A percentile compares a stretch with the other conserved stretches of the same genome.
phyloP scores from a whole-genome alignment of 2,888 invertebrate species.

The Synanthedon myopaeformis region DNA sequence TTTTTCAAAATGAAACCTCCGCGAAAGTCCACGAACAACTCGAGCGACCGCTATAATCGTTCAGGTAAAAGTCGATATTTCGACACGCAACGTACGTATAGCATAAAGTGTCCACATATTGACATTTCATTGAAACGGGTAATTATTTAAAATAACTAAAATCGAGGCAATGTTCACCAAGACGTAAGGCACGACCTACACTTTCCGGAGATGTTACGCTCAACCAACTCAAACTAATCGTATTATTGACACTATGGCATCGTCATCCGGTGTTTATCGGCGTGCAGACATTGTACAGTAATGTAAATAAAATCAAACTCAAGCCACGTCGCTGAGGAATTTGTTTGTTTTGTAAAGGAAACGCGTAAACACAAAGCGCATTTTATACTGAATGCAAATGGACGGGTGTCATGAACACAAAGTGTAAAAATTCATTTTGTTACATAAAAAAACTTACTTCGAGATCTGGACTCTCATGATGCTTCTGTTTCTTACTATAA shows the following conservation, averaged over 20 bases:
- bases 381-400: conserved; percentile 4
- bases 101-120: conserved; percentile 18
- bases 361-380: conserved; percentile 19
- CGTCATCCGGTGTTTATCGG: conserved; percentile 52
- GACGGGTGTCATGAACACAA: conserved; percentile 5
- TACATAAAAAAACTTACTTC: background rate
- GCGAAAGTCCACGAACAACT: conserved; percentile 18
- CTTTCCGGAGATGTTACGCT: background rate
- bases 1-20: conserved; percentile 22
- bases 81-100: conserved; percentile 20
- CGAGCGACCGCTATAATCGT: conserved; percentile 8
- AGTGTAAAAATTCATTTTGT: background rate
- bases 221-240: background rate
- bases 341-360: conserved; percentile 44
- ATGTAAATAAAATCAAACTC: conserved; percentile 41
- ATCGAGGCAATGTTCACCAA: too few relatives aligned
- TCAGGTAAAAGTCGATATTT: conserved; percentile 21
- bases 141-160: too few relatives aligned
- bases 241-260: conserved; percentile 2
- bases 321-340: conserved; percentile 39
- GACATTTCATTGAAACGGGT: conserved; percentile 11
- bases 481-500: background rate
- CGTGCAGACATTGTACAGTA: conserved; percentile 34
- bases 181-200: too few relatives aligned
- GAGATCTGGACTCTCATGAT: background rate